phyloP scores from a whole-genome alignment of 2,113 vertebrate species.

The Dunckerocampus dactyliophorus region DNA sequence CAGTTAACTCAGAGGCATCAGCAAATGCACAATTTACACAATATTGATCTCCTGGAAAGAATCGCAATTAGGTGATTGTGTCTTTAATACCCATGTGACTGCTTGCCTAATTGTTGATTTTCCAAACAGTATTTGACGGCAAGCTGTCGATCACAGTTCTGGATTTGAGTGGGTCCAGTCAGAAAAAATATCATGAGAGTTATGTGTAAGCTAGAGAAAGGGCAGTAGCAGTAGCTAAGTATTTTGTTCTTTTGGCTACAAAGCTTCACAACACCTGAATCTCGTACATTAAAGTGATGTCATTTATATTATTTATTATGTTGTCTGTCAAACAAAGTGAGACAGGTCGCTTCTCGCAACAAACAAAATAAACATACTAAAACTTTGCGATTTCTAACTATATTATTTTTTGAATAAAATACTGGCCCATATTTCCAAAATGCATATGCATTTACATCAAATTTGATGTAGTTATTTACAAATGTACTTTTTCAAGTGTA shows the following conservation, averaged over 20 bases:
- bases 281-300: too few relatives aligned
- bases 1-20: conserved; percentile 27
- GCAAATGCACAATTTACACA: conserved; percentile 15
- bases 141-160: conserved; percentile 35
- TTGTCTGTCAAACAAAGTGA: too few relatives aligned
- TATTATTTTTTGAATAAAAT: too few relatives aligned
- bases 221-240: background rate
- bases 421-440: too few relatives aligned
- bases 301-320: too few relatives aligned
- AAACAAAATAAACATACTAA: too few relatives aligned
- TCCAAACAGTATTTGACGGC: conserved; percentile 24
- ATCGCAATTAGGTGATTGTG: conserved; percentile 40
- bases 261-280: background rate
- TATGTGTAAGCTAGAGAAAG: background rate
- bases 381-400: too few relatives aligned
- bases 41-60: conserved; percentile 39
- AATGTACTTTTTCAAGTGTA: too few relatives aligned
- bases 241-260: background rate
- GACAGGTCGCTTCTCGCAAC: too few relatives aligned
- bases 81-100: conserved; percentile 24
- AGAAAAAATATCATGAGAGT: background rate
- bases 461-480: too few relatives aligned
- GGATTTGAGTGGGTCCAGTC: background rate
- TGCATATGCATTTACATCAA: too few relatives aligned
- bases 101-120: conserved; percentile 28